Evolutionary conservation across 92 coral and sea anemone species (phyloP), one percentile per base, ranked within the genome.

Genomic region (Scolanthus callimorphus): DNA sequence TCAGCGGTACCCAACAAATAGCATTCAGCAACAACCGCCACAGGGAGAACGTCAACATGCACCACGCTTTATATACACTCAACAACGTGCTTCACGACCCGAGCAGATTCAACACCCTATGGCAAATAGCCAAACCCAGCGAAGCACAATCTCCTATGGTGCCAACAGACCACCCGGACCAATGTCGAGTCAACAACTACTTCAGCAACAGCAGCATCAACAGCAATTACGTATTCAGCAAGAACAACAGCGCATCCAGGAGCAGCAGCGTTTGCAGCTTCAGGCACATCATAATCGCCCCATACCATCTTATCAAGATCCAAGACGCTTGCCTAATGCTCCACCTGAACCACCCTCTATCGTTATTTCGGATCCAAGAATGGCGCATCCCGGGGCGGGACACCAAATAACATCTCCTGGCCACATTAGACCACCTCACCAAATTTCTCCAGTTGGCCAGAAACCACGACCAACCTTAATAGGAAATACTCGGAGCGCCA

Each of bases 171-270:
- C n/a, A n/a, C n/a, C n/a, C n/a, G n/a, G n/a, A n/a, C n/a, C n/a
- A n/a, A n/a, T n/a, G n/a, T n/a, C n/a, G n/a, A n/a, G n/a, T n/a
- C 44, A 57, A 19, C 65, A 30, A 31, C 65, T 11, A 29, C 65
- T 6, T 9, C 52, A 46, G 10, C 52, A 46, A 19, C 52, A 46
- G 20, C 52, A 19, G 17, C 10, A 9, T 6, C 52, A 46, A 19
- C 52, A 46, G 20, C 52, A 46, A 19, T 20, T 6, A 19, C 52
- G 15, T 10, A 9, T 10, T 4, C 52, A 46, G 15, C 52, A 46
- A 10, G 10, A 46, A 46, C 52, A 46, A 29, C 52, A 52, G 24
- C 59, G 12, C 11, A 10, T 8, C 6, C 59, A 52, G 22, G n/a
- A n/a, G n/a, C n/a, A n/a, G n/a, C n/a, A n/a, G n/a, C n/a, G n/a